Conservation (phyloP, 2,797 vertebrate genomes). For the Manis javanica region DNA sequence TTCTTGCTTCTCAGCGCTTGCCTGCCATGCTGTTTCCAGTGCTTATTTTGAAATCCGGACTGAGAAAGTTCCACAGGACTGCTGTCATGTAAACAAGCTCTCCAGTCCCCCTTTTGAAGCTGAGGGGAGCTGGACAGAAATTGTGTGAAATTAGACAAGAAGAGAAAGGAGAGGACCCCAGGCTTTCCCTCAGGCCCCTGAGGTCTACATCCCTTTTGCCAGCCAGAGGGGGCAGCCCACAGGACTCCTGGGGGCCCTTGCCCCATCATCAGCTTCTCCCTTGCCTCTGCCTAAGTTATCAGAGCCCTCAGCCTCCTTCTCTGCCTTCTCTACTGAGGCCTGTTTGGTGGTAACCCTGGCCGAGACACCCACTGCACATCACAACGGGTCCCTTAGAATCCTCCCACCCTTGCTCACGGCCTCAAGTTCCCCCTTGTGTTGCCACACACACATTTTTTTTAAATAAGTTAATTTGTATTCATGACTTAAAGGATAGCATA, state of each 20-base stretch:
- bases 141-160: neutral
- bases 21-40: neutral
- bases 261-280: conserved; percentile 15
- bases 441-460: neutral
- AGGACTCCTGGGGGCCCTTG: neutral
- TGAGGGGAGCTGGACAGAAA: neutral
- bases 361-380: neutral
- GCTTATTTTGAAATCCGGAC: conserved; percentile 21
- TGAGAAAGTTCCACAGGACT: neutral
- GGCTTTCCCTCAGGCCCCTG: neutral
- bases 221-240: neutral
- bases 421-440: neutral
- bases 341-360: neutral
- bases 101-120: neutral
- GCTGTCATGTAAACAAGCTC: neutral
- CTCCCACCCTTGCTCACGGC: neutral
- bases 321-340: neutral
- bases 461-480: conserved; percentile 16
- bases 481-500: neutral
- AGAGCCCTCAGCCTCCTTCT: conserved; percentile 5
- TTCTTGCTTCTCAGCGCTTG: neutral
- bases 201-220: neutral
- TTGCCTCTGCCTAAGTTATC: conserved; percentile 35
- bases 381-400: neutral
- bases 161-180: neutral